Conservation (phyloP, 2,888 invertebrate genomes). For the Schizaphis graminum region DNA sequence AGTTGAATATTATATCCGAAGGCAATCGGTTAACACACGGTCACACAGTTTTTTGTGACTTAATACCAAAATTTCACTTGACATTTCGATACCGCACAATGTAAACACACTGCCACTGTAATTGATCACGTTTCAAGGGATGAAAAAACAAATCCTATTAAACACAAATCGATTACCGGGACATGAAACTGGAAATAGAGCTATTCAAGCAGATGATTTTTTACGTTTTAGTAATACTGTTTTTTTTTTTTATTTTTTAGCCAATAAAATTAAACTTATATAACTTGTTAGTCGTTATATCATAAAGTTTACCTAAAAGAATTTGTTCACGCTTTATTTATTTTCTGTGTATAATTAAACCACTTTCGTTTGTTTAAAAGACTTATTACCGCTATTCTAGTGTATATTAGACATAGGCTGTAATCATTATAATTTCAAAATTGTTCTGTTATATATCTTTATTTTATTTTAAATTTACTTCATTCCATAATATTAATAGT, state of each 20-base stretch:
- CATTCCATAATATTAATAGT: not conserved
- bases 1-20: not conserved
- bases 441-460: not conserved
- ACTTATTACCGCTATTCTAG: not conserved
- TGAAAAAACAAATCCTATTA: not conserved
- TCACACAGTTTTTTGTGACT: not conserved
- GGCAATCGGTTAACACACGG: not conserved
- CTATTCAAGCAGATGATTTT: not conserved
- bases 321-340: not conserved
- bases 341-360: not conserved
- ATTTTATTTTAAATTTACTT: not conserved
- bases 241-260: not conserved
- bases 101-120: not conserved
- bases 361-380: not conserved
- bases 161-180: not conserved
- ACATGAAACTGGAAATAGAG: not conserved
- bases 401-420: not conserved
- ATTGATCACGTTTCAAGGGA: not conserved
- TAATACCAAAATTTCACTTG: not conserved
- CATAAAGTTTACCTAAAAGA: not conserved
- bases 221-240: not conserved
- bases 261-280: not conserved
- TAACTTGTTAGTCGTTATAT: not conserved
- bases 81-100: not conserved
- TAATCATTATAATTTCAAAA: not conserved